Evolutionary conservation across 2,797 vertebrate species (phyloP), one percentile per base, ranked within the genome.

Genomic region (Catostomus latipinnis): DNA sequence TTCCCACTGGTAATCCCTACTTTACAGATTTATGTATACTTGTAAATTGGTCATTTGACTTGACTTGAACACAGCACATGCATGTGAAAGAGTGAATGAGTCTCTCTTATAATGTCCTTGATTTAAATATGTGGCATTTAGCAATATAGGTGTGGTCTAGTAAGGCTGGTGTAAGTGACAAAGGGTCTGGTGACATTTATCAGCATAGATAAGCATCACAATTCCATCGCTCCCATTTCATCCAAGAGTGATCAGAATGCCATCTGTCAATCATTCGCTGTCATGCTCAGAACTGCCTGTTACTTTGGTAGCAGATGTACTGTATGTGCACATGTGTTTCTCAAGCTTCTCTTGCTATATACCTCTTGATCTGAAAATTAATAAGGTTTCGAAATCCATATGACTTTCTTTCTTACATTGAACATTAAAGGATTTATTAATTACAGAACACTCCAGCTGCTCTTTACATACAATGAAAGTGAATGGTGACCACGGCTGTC

Each of bases 171-270:
- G 62, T 65, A 16, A 34, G n/a, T 34, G 16, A 50, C 65, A 46
- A 52, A 1, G 45, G 13, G 52, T 69, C 56, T 49, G 66, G 68
- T 57, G 94, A 94, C 94, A 95, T 95, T 95, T 94, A 87, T 86
- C 86, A 77, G 88, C 90, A 91, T 91, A 89, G 89, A 95, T 95
- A 94, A 92, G 91, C 90, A 92, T 95, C 93, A 86, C 1, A 22
- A 1, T 22, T 22, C 22, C 22, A 22, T 22, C 22, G 87, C 86
- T 90, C 89, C 89, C 91, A 48, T 84, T 88, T 88, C 88, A 89
- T 88, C 89, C 90, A 84, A 81, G 88, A 90, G 91, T 88, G 89
- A 90, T 90, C 88, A 50, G 93, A 94, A 95, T 95, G 94, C 90
- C 93, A 94, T 86, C 85, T 94, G 94, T 91, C 94, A 93, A 89